These are phyloP conservation scores for Panthera tigris DNA, from an alignment of 2,113 vertebrate species.

Conservation along the genomic window DNA sequence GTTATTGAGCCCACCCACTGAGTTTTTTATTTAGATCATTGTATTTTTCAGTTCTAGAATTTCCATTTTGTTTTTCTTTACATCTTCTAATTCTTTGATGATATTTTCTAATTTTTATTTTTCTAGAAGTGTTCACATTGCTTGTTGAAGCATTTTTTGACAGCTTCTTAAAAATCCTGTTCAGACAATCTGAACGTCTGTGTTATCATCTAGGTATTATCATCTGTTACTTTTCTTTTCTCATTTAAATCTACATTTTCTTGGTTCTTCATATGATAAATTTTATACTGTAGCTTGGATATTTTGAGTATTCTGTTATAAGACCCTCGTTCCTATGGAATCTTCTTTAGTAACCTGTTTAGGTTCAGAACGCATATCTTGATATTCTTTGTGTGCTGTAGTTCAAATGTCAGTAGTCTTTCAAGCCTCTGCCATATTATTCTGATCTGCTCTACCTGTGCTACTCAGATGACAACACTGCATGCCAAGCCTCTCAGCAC, in stretches of 20 bases:
- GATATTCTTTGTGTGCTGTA: neutral
- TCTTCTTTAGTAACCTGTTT: neutral
- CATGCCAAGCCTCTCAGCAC: neutral
- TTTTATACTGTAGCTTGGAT: neutral
- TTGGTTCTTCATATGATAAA: neutral
- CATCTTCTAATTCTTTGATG: neutral
- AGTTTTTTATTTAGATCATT: neutral
- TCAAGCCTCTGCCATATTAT: neutral
- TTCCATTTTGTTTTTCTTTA: neutral
- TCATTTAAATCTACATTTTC: neutral
- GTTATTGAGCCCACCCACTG: neutral
- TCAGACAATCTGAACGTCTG: neutral
- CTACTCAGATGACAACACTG: neutral
- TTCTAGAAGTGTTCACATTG: neutral
- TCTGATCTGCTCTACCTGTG: neutral
- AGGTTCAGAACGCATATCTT: neutral
- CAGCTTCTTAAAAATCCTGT: neutral
- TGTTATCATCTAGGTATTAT: neutral
- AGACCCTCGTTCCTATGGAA: neutral
- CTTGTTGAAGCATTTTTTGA: neutral
- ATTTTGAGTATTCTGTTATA: neutral
- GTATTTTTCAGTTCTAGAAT: constrained; percentile 26
- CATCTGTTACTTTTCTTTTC: neutral
- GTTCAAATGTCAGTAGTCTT: neutral
- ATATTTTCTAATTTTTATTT: neutral